These are phyloP conservation scores for Climacteris rufus DNA, from an alignment of 2,113 vertebrate genomes.

Conservation along the genomic window DNA sequence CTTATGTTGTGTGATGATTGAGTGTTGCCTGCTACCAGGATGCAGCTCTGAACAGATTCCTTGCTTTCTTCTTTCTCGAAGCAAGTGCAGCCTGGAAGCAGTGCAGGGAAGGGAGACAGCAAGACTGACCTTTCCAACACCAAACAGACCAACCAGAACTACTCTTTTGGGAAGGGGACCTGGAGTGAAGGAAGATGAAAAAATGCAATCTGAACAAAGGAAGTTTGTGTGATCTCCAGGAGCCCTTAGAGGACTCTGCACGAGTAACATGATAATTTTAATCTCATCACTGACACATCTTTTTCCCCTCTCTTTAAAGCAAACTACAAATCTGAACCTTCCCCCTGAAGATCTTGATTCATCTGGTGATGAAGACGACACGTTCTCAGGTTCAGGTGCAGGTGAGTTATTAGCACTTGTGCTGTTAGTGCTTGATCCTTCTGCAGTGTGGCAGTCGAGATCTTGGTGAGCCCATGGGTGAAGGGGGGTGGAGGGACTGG, in stretches of 20 bases:
- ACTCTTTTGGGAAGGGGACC: background rate
- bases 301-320: conserved; percentile 46
- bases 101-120: background rate
- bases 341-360: conserved; percentile 77
- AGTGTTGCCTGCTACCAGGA: background rate
- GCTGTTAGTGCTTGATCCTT: background rate
- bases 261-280: background rate
- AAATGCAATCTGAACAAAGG: background rate
- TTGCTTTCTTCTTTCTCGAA: background rate
- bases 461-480: background rate
- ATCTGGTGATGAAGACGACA: conserved; percentile 73
- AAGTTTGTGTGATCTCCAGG: background rate
- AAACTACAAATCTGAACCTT: conserved; percentile 55
- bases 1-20: background rate
- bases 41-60: background rate
- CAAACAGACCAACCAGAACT: background rate
- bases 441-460: background rate
- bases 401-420: conserved; percentile 43
- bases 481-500: background rate
- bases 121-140: background rate
- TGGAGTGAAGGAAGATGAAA: background rate
- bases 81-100: background rate
- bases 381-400: conserved; percentile 75
- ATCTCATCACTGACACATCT: background rate
- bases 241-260: background rate